Evolutionary conservation across 2,113 vertebrate genomes (phyloP).

Genomic region (Colius striatus): DNA sequence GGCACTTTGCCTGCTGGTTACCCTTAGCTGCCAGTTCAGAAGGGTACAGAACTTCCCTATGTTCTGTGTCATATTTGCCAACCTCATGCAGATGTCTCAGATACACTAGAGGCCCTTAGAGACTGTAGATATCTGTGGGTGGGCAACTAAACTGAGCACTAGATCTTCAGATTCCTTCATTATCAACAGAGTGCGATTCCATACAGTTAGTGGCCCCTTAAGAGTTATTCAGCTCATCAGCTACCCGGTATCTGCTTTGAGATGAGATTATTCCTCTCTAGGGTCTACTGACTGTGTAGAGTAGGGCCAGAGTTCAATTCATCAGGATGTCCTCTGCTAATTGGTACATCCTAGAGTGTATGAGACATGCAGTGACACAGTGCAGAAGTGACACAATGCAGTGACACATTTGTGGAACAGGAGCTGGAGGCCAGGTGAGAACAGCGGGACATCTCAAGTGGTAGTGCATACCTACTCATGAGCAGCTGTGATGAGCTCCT

Average conservation of each 20-base stretch:
- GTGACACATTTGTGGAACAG: not conserved
- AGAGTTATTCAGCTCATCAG: not conserved
- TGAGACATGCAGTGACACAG: not conserved
- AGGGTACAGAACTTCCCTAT: not conserved
- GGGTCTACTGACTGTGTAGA: not conserved
- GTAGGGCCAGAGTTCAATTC: not conserved
- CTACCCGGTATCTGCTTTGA: not conserved
- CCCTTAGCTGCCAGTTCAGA: not conserved
- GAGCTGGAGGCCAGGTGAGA: not conserved
- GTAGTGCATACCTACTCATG: not conserved
- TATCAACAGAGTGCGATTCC: not conserved
- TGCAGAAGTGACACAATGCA: not conserved
- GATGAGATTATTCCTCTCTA: not conserved
- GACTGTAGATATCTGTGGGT: not conserved
- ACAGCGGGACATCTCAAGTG: not conserved
- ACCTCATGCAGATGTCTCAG: not conserved
- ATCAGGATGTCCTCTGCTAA: not conserved
- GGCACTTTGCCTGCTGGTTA: not conserved
- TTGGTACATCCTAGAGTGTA: not conserved
- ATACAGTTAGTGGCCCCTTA: fast-evolving
- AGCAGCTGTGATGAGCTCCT: not conserved
- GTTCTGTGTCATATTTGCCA: not conserved
- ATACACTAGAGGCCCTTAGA: not conserved
- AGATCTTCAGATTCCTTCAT: not conserved
- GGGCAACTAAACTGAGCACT: not conserved